Evolutionary conservation across 2,797 vertebrate genomes (phyloP), one percentile per base, ranked within the genome.

Genomic region (Numenius phaeopus): DNA sequence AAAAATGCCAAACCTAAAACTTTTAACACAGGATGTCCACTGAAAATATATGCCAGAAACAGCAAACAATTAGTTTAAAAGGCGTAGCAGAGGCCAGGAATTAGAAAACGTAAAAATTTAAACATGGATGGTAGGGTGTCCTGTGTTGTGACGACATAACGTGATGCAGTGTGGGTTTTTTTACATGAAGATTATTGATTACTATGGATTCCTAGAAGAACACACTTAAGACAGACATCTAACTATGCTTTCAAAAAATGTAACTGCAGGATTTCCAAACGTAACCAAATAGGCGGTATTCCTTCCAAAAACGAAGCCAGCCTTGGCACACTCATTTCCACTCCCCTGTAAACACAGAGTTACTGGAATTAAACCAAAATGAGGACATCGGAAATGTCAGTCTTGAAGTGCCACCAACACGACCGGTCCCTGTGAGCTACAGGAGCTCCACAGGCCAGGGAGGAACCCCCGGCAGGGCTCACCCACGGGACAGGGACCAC

Each of bases 61-160:
- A 80, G 22, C 16, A 81, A 79, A 79, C 21, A 30, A 62, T 10
- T 44, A 14, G 4, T 52, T 71, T 54, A 47, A 84, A 82, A 79
- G 27, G 18, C 13, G 40, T 6, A 86, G 24, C 21, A n/a, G 21
- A 57, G 47, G 37, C 7, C 0, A 4, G 22, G 29, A 85, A 21
- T 10, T 20, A 29, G 26, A 87, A 79, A 14, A 80, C 19, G 11
- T 40, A 66, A 13, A 39, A 61, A 69, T 10, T 70, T 34, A n/a
- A 55, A 58, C 1, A 4, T 3, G 23, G 55, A 54, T 7, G 13
- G 34, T 9, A 34, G 9, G 8, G 34, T 6, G 21, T 32, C 49
- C 76, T 49, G 61, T 5, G 0, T 4, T n/a, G 11, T 17, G 58
- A 55, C 19, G 18, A 77, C 7, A 9, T 7, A 55, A 55, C 0